A percentile compares a stretch with the other conserved stretches of the same genome.
These are phyloP conservation scores for Poecilia latipinna DNA, from an alignment of 2,113 vertebrate species.

Conservation along the genomic window DNA sequence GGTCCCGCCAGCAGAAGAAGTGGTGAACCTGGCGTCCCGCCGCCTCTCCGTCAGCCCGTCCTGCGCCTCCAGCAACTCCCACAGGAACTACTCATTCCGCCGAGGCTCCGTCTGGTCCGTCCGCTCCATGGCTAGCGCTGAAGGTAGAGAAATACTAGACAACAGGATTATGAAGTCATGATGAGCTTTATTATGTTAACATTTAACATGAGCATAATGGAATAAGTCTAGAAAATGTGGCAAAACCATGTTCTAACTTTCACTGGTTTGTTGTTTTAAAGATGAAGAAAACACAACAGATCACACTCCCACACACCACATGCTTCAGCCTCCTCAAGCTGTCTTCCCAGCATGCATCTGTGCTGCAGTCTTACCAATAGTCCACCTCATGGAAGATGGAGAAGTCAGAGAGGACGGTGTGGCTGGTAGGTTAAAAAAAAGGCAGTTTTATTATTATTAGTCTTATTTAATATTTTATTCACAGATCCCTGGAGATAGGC, in stretches of 20 bases:
- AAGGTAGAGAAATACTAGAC: slow-evolving; percentile 81
- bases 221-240: too few relatives aligned
- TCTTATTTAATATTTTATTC: too few relatives aligned
- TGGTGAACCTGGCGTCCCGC: slow-evolving; percentile 94
- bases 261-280: slow-evolving; percentile 48
- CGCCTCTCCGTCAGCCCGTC: slow-evolving; percentile 97
- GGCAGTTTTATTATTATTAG: too few relatives aligned
- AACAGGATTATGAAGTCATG: neutral
- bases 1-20: slow-evolving; percentile 94
- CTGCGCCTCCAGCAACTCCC: slow-evolving; percentile 97
- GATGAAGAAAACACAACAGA: slow-evolving; percentile 96
- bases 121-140: slow-evolving; percentile 92
- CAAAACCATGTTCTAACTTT: neutral
- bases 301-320: slow-evolving; percentile 94
- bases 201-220: too few relatives aligned
- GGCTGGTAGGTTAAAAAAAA: slow-evolving; percentile 81
- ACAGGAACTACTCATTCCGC: slow-evolving; percentile 97
- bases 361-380: slow-evolving; percentile 95
- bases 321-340: slow-evolving; percentile 94
- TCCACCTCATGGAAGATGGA: slow-evolving; percentile 98
- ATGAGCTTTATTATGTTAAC: neutral
- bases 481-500: too few relatives aligned
- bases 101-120: slow-evolving; percentile 96
- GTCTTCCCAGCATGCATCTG: slow-evolving; percentile 99
- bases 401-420: slow-evolving; percentile 97